A percentile compares a stretch with the other conserved stretches of the same genome.
Conservation (phyloP, 64 coral and sea anemone species). For the Astreopora myriophthalma region DNA sequence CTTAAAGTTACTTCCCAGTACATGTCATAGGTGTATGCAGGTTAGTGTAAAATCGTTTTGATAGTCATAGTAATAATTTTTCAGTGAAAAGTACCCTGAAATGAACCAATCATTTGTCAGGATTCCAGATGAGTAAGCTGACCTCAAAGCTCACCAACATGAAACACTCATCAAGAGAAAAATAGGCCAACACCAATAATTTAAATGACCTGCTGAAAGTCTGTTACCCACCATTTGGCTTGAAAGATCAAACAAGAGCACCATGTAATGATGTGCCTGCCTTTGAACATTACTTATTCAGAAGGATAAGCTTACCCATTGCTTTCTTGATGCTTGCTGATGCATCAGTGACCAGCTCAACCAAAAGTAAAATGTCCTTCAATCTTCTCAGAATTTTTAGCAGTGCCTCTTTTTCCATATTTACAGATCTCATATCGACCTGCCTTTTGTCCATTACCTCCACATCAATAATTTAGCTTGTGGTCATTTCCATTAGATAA, state of each 20-base stretch:
- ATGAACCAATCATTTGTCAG: conserved; percentile 17
- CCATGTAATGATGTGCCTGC: neutral
- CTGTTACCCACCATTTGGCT: neutral
- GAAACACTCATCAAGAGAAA: conserved; percentile 6
- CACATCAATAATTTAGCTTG: conserved; percentile 29
- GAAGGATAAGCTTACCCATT: conserved; percentile 34
- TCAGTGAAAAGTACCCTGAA: conserved; percentile 12
- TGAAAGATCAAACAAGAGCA: conserved; percentile 9
- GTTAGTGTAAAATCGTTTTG: conserved; percentile 5
- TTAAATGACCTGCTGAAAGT: neutral
- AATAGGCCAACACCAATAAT: conserved; percentile 13
- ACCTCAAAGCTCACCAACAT: conserved; percentile 5
- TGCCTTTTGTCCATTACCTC: conserved; percentile 41
- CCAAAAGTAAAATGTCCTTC: neutral
- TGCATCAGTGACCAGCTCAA: conserved; percentile 57
- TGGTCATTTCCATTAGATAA: conserved; percentile 11
- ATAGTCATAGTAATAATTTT: conserved; percentile 7
- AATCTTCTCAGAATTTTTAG: conserved; percentile 34
- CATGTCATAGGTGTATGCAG: neutral
- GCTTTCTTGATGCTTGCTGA: conserved; percentile 42
- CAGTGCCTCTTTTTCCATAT: conserved; percentile 45
- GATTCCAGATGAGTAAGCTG: conserved; percentile 16
- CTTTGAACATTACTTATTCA: conserved; percentile 15
- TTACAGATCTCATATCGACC: conserved; percentile 21
- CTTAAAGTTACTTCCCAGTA: conserved; percentile 9